Conservation (phyloP, 2,888 invertebrate species). For the Theretra japonica region DNA sequence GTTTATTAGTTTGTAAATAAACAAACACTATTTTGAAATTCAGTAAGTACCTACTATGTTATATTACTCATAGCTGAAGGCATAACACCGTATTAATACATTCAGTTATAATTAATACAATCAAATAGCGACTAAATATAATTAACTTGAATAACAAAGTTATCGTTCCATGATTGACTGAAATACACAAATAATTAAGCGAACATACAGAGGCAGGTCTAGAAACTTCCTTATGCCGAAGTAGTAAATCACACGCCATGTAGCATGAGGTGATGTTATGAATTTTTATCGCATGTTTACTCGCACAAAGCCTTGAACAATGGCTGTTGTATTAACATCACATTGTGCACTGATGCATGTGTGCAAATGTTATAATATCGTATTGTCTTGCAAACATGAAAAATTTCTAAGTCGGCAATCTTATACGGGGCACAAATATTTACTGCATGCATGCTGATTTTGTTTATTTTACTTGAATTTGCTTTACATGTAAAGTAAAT, state of each 20-base stretch:
- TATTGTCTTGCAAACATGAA: background rate
- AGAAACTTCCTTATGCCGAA: conserved; percentile 14
- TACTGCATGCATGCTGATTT: background rate
- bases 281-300: conserved; percentile 44
- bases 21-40: background rate
- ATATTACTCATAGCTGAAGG: background rate
- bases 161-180: background rate
- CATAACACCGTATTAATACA: no score
- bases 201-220: background rate
- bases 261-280: conserved; percentile 36
- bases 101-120: no score
- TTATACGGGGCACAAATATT: background rate
- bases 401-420: background rate
- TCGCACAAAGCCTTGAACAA: conserved; percentile 43
- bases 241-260: conserved; percentile 22
- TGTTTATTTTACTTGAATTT: no score
- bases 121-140: background rate
- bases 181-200: background rate
- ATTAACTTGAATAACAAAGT: background rate
- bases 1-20: background rate
- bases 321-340: conserved; percentile 35
- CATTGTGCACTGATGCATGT: conserved; percentile 16
- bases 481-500: no score
- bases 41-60: background rate
- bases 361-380: background rate